These are phyloP conservation scores for Sussaba pulchella DNA, from an alignment of 2,888 invertebrate species.

Conservation along the genomic window DNA sequence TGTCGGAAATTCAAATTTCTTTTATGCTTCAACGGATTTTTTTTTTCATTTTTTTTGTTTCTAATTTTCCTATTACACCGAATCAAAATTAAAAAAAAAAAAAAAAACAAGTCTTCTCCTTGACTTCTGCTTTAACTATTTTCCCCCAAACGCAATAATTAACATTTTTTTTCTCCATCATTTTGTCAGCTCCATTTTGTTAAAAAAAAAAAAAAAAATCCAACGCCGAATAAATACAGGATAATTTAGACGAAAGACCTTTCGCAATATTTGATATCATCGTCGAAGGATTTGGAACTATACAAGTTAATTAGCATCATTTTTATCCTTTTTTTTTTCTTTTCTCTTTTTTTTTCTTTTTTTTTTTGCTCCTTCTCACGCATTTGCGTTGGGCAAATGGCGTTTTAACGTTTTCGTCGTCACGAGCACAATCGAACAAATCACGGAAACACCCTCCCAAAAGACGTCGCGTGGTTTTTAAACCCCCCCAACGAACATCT, in stretches of 20 bases:
- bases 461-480: constrained; percentile 73
- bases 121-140: constrained; percentile 45
- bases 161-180: constrained; percentile 34
- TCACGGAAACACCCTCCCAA: constrained; percentile 75
- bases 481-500: no score
- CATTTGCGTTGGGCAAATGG: constrained; percentile 66
- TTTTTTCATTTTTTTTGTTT: constrained; percentile 7
- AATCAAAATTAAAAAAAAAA: not conserved
- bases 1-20: constrained; percentile 16
- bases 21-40: no score
- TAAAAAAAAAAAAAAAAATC: no score
- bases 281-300: constrained; percentile 73
- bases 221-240: constrained; percentile 78
- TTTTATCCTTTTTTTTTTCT: constrained; percentile 54
- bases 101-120: constrained; percentile 59
- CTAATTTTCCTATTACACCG: not conserved
- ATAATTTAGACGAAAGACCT: constrained; percentile 78
- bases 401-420: constrained; percentile 36
- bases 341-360: constrained; percentile 48
- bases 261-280: constrained; percentile 66
- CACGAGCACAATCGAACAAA: constrained; percentile 74
- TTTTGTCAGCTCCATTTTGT: constrained; percentile 62
- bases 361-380: constrained; percentile 49
- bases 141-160: constrained; percentile 49
- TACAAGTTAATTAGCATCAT: constrained; percentile 77